Base-by-base conservation (phyloP, 2,888 invertebrate genomes). In the Ptychoptera contaminata region DNA sequence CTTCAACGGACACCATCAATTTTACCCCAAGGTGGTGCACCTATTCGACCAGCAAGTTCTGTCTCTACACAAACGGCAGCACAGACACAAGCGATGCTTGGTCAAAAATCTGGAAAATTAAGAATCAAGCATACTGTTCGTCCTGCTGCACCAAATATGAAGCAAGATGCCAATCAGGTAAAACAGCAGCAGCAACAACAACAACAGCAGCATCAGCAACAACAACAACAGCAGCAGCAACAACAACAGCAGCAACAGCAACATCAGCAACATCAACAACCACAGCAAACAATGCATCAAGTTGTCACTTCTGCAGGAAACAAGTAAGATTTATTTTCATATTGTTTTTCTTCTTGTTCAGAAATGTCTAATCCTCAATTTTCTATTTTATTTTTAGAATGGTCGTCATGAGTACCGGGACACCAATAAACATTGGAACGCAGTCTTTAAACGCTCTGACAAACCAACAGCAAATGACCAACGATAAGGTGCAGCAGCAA, bases 41-140 rank as follows among this genome's bases (percentile, higher is more conserved):
- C 73, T 53, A 77, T 83, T 50, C 71, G 87, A 42, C 85, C 87
- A 0, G 83, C 70, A 5, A 80, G 84, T 53, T 85, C 85, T 0
- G 87, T 88, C 10, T 86, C 87, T 7, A 88, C 88, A 0, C 88
- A 88, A 63, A 88, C 88, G 1, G 63, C 62, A 48, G 68, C 70
- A 2, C 64, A 65, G 48, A 65, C 65, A 47, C 65, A 66, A 49
- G 63, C 59, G 46, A 51, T 64, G 42, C 54, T 65, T 4, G 62
- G 68, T 45, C 63, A 67, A 8, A 73, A 72, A 53, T 68, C 76
- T 60, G 72, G 71, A 6, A 81, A 81, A 61, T 76, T 77, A 46
- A 73, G 85, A 15, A 80, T 79, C 43, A 86, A 86, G 62, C 67
- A 71, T 37, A 69, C 73, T 50, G 73, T 77, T 52, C 67, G 78